A percentile compares a stretch with the other conserved stretches of the same genome.
Evolutionary conservation across 1,140 invertebrate species (phyloP).

Genomic region (Drosophila melanogaster): Release_6_plus_ISO1_MT NT_037436.4:19162501-19163000

Average conservation of each 20-base stretch:
- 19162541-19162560: conserved; percentile 43
- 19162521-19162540: conserved; percentile 70
- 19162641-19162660: conserved; percentile 60
- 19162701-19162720: conserved; percentile 81
- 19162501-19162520: conserved; percentile 19
- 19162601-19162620: conserved; percentile 14
- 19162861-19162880: conserved; percentile 22
- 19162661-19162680: conserved; percentile 9
- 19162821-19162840: conserved; percentile 62
- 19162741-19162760: conserved; percentile 67
- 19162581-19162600: conserved; percentile 78
- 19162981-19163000: conserved; percentile 27
- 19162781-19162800: conserved; percentile 54
- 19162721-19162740: conserved; percentile 72
- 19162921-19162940: conserved; percentile 63
- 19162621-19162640: conserved; percentile 30
- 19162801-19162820: conserved; percentile 64
- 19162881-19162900: conserved; percentile 62
- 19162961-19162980: conserved; percentile 83
- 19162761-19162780: conserved; percentile 75
- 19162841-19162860: conserved; percentile 77
- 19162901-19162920: conserved; percentile 65
- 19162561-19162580: conserved; percentile 79
- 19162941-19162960: conserved; percentile 84
- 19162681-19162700: conserved; percentile 47